A percentile compares a stretch with the other conserved stretches of the same genome.
phyloP scores from a whole-genome alignment of 2,113 vertebrate genomes.

The Peromyscus maniculatus region DNA sequence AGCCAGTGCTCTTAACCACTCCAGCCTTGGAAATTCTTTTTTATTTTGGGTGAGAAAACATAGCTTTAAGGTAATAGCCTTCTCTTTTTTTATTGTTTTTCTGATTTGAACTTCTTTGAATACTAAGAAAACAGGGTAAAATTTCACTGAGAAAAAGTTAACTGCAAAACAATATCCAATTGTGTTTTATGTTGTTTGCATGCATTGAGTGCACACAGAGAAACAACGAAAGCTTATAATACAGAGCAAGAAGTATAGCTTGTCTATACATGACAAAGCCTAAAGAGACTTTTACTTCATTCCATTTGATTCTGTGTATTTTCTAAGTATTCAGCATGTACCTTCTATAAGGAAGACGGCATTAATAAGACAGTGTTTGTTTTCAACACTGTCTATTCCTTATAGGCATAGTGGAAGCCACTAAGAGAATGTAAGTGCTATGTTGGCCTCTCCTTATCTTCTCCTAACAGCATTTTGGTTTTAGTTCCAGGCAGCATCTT shows the following conservation, averaged over 20 bases:
- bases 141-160: neutral
- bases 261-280: neutral
- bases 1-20: neutral
- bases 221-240: neutral
- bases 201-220: neutral
- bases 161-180: neutral
- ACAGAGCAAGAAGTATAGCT: neutral
- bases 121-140: neutral
- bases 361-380: neutral
- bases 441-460: neutral
- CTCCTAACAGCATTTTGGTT: neutral
- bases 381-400: neutral
- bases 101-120: conserved; percentile 28
- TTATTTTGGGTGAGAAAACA: neutral
- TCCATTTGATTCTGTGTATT: neutral
- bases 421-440: neutral
- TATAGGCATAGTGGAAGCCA: neutral
- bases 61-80: neutral
- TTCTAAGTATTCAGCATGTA: conserved; percentile 22
- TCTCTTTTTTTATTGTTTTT: neutral
- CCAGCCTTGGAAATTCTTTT: neutral
- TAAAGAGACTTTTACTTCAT: conserved; percentile 25
- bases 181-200: neutral
- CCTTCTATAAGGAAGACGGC: neutral
- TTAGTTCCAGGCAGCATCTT: neutral